Evolutionary conservation across 2,113 vertebrate species (phyloP).

Genomic region (Corvus hawaiiensis): DNA sequence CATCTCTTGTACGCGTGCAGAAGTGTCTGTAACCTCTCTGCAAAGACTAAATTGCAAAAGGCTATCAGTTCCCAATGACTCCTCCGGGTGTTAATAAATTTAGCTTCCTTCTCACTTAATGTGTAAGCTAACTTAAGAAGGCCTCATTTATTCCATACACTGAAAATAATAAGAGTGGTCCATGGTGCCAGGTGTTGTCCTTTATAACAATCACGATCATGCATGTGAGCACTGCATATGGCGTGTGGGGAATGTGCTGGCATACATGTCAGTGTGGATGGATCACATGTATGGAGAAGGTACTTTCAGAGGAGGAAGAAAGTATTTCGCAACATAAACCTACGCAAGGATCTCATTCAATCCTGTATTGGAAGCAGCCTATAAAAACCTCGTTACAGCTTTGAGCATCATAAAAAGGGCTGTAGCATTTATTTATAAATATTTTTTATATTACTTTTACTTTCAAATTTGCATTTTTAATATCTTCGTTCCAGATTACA

Average conservation of each 20-base stretch:
- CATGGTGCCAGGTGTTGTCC: neutral
- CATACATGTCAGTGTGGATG: neutral
- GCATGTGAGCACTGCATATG: neutral
- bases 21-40: conserved; percentile 28
- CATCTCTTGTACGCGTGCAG: conserved; percentile 31
- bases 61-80: neutral
- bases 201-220: neutral
- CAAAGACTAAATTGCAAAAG: conserved; percentile 7
- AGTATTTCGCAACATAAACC: conserved; percentile 38
- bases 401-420: neutral
- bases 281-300: conserved; percentile 21
- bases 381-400: neutral
- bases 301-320: conserved; percentile 34
- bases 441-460: neutral
- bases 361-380: neutral
- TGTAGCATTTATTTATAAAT: neutral
- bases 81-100: neutral
- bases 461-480: neutral
- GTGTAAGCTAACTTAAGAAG: neutral
- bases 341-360: conserved; percentile 26
- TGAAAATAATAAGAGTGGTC: neutral
- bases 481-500: neutral
- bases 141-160: neutral
- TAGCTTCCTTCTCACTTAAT: neutral
- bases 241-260: neutral